A percentile compares a stretch with the other conserved stretches of the same genome.
Conservation (phyloP, 2,797 vertebrate genomes). For the Furcifer pardalis region DNA sequence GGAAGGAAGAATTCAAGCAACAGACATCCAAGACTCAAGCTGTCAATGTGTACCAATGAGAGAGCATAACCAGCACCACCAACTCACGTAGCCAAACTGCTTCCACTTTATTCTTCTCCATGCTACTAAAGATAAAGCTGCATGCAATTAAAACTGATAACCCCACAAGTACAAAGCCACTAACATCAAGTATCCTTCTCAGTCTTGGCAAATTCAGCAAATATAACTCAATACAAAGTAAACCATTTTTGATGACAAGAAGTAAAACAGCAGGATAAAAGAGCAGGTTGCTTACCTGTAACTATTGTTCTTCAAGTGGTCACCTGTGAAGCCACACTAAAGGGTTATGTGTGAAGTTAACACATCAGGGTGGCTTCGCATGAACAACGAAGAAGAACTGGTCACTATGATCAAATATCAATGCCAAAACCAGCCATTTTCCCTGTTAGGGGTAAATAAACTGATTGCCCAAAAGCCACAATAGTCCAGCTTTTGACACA, state of each 20-base stretch:
- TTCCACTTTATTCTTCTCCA: background rate
- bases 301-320: too few species aligned
- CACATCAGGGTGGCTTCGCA: too few species aligned
- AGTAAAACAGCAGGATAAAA: background rate
- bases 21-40: background rate
- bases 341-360: too few species aligned
- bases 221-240: background rate
- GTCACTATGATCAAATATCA: too few species aligned
- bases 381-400: too few species aligned
- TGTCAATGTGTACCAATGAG: background rate
- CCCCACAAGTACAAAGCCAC: background rate
- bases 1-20: background rate
- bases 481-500: background rate
- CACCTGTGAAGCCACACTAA: too few species aligned
- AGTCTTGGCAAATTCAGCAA: background rate
- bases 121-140: background rate
- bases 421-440: background rate
- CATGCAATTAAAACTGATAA: accelerated
- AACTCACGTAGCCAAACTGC: too few species aligned
- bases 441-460: too few species aligned
- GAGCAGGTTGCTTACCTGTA: too few species aligned
- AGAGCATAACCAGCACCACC: background rate
- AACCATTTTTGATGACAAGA: background rate
- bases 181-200: background rate
- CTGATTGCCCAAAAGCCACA: background rate